These are phyloP conservation scores for Pachyramphus minor DNA, from an alignment of 2,113 vertebrate species.

Conservation along the genomic window DNA sequence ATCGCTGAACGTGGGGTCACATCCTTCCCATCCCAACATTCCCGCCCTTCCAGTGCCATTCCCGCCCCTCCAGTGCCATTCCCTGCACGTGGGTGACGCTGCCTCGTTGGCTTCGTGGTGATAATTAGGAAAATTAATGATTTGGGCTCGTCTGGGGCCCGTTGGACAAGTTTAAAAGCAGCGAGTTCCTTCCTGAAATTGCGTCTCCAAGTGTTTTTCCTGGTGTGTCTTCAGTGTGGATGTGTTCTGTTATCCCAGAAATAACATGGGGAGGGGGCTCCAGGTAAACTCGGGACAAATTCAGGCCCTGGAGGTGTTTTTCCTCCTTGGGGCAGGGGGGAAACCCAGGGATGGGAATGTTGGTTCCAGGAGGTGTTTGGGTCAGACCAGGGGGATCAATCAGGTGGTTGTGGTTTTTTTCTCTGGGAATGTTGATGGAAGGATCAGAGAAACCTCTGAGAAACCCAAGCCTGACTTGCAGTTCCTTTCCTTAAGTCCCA, in stretches of 20 bases:
- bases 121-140: neutral
- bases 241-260: neutral
- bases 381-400: neutral
- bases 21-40: neutral
- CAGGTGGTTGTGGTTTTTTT: neutral
- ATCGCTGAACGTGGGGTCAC: neutral
- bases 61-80: too few species aligned
- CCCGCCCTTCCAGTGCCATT: too few species aligned
- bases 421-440: fast-evolving
- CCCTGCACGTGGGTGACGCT: too few species aligned
- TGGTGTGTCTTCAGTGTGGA: fast-evolving
- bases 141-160: neutral
- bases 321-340: too few species aligned
- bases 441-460: neutral
- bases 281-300: neutral
- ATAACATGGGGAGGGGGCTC: neutral
- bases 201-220: neutral
- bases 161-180: neutral
- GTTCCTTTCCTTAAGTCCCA: neutral
- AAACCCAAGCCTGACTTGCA: neutral
- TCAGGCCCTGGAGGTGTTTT: neutral
- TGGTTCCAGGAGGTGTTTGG: neutral
- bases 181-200: neutral
- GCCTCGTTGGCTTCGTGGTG: neutral
- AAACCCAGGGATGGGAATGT: neutral